Percentiles rank a stretch among this genome's conserved stretches.
These are phyloP conservation scores for Leptinotarsa texana DNA, from an alignment of 1,140 invertebrate genomes.

Conservation along the genomic window DNA sequence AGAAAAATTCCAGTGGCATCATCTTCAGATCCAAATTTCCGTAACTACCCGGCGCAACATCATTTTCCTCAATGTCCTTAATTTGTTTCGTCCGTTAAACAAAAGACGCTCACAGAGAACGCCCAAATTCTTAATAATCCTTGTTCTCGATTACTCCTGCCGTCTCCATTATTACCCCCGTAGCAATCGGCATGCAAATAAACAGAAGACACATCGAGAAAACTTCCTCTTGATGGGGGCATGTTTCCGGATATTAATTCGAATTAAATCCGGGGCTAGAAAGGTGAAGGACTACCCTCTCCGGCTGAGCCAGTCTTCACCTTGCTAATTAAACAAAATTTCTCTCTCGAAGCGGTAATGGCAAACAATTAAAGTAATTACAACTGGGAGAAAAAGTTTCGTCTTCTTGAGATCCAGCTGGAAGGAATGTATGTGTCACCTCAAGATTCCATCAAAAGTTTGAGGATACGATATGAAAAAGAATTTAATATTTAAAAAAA, in stretches of 20 bases:
- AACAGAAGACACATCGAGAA: background rate
- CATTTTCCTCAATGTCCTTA: too few relatives aligned
- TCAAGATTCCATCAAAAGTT: too few relatives aligned
- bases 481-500: too few relatives aligned
- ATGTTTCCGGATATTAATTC: slow-evolving; percentile 6
- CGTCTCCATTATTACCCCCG: background rate
- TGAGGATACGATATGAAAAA: too few relatives aligned
- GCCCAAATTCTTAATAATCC: slow-evolving; percentile 5
- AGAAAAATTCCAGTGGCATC: too few relatives aligned
- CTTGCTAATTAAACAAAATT: background rate
- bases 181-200: background rate
- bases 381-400: background rate
- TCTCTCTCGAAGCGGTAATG: background rate
- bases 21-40: too few relatives aligned
- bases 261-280: background rate
- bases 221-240: background rate
- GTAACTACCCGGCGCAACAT: too few relatives aligned
- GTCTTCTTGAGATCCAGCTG: background rate
- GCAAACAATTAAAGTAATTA: slow-evolving; percentile 7
- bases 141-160: background rate
- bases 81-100: too few relatives aligned
- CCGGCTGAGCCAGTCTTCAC: background rate
- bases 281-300: background rate
- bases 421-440: too few relatives aligned
- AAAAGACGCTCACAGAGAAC: background rate